These are phyloP conservation scores for Arizona elegans DNA, from an alignment of 2,113 vertebrate species.

Conservation along the genomic window DNA sequence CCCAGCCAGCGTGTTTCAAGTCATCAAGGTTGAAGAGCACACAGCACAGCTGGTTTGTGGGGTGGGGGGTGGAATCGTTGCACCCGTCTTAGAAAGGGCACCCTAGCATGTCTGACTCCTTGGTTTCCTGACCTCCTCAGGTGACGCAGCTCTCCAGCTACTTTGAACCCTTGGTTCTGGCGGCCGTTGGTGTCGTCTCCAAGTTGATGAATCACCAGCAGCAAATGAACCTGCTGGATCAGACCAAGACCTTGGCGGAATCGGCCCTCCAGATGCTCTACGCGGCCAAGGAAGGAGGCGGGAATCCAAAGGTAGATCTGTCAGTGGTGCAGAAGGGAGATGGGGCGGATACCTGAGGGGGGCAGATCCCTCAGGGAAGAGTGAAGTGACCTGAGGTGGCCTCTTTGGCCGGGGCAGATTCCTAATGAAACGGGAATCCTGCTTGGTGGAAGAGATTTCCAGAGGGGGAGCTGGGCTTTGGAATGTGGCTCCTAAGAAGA, in stretches of 20 bases:
- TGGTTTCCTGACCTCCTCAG: constrained; percentile 61
- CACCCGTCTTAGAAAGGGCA: no score
- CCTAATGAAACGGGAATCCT: not conserved
- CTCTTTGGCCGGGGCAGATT: not conserved
- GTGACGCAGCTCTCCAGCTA: constrained; percentile 94
- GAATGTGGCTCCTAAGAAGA: no score
- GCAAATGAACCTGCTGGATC: constrained; percentile 95
- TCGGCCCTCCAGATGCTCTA: constrained; percentile 97
- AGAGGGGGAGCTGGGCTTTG: not conserved
- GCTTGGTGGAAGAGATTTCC: not conserved
- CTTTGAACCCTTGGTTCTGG: constrained; percentile 91
- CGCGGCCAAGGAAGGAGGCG: constrained; percentile 95
- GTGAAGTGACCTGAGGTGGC: not conserved
- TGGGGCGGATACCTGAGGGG: not conserved
- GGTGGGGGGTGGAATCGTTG: not conserved
- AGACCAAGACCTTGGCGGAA: constrained; percentile 95
- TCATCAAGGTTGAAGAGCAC: not conserved
- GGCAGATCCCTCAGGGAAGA: not conserved
- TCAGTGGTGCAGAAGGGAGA: no score
- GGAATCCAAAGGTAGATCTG: constrained; percentile 89
- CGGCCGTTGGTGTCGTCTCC: constrained; percentile 90
- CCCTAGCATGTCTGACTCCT: not conserved
- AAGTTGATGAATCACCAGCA: constrained; percentile 94
- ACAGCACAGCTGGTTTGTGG: not conserved
- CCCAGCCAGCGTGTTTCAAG: not conserved